phyloP scores from a whole-genome alignment of 2,113 vertebrate genomes.

The Panthera leo region DNA sequence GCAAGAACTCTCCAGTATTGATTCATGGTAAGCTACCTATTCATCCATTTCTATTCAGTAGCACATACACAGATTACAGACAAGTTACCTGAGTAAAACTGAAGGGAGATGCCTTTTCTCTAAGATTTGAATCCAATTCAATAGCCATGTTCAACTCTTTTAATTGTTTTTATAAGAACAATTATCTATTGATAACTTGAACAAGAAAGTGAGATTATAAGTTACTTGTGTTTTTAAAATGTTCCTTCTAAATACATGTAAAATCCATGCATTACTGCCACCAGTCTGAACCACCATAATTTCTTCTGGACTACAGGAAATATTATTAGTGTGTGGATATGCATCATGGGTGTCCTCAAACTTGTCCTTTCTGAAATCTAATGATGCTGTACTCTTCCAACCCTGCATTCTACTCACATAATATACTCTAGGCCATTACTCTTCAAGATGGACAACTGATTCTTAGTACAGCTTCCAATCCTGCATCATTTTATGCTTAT shows the following conservation, averaged over 20 bases:
- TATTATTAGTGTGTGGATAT: neutral
- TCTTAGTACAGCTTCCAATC: neutral
- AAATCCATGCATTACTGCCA: neutral
- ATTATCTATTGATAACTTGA: neutral
- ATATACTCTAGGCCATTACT: neutral
- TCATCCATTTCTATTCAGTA: neutral
- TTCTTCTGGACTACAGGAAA: neutral
- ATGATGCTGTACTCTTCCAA: neutral
- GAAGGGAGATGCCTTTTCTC: neutral
- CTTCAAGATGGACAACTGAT: neutral
- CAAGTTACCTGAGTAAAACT: neutral
- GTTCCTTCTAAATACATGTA: neutral
- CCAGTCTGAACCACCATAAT: neutral
- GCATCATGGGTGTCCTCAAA: neutral
- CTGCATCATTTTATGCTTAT: neutral
- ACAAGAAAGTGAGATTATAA: neutral
- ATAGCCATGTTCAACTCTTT: neutral
- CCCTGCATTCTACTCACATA: neutral
- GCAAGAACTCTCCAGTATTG: neutral
- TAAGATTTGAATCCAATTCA: neutral
- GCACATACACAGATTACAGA: neutral
- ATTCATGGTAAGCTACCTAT: neutral
- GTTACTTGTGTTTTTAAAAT: neutral
- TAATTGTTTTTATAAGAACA: neutral
- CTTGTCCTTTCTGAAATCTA: neutral